Conservation (phyloP, 2,797 vertebrate species). For the Melanotaenia pygmaea region DNA sequence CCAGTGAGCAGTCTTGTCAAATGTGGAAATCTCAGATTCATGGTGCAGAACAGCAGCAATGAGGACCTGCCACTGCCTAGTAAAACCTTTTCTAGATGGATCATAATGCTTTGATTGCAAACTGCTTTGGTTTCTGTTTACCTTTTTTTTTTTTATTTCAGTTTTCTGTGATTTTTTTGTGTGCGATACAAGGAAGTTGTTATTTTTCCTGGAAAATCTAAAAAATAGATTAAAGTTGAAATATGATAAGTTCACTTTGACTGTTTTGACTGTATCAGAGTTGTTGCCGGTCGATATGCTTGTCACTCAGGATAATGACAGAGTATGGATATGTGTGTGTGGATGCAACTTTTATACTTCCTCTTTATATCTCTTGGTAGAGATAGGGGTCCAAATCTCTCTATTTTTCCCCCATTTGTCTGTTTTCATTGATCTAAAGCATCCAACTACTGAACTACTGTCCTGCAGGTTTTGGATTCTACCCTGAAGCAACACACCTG, state of each 20-base stretch:
- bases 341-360: not conserved
- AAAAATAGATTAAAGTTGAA: not conserved
- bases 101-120: constrained; percentile 19
- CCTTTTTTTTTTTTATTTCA: constrained; percentile 23
- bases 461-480: too few relatives aligned
- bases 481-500: too few relatives aligned
- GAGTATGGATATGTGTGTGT: not conserved
- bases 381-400: not conserved
- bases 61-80: constrained; percentile 19
- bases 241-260: constrained; percentile 8
- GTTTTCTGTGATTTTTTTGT: constrained; percentile 1
- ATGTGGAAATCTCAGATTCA: constrained; percentile 46
- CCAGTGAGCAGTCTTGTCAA: constrained; percentile 52
- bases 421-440: not conserved
- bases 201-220: not conserved
- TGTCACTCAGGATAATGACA: constrained; percentile 10
- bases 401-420: not conserved
- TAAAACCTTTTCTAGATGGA: constrained; percentile 21
- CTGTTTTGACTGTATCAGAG: constrained; percentile 7
- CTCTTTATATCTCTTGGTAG: not conserved
- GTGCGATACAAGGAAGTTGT: not conserved
- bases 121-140: not conserved
- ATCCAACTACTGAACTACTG: too few relatives aligned
- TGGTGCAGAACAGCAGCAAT: constrained; percentile 12
- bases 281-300: constrained; percentile 4